Evolutionary conservation across 2,113 vertebrate species (phyloP).

Genomic region (Heteronetta atricapilla): DNA sequence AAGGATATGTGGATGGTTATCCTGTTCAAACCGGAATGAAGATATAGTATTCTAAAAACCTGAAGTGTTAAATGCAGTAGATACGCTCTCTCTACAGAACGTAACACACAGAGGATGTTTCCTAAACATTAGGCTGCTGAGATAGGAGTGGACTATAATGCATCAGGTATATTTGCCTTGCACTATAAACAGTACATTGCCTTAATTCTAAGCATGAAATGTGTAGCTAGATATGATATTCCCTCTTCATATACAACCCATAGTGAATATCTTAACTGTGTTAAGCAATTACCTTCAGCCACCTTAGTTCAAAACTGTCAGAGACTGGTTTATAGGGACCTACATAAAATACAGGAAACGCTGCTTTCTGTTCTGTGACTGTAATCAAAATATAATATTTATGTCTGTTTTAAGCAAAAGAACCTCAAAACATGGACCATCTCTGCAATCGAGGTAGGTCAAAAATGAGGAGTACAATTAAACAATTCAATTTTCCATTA

Average conservation of each 20-base stretch:
- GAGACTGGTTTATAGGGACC: background rate
- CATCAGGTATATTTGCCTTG: background rate
- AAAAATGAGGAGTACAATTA: background rate
- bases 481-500: background rate
- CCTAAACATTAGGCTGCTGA: background rate
- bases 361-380: background rate
- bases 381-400: background rate
- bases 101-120: background rate
- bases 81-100: background rate
- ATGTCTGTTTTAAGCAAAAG: background rate
- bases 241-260: background rate
- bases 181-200: background rate
- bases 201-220: background rate
- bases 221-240: background rate
- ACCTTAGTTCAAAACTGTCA: background rate
- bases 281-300: background rate
- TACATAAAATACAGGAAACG: background rate
- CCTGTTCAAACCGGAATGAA: background rate
- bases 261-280: background rate
- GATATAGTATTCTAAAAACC: background rate
- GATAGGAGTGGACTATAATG: background rate
- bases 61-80: background rate
- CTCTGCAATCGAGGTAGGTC: background rate
- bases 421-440: background rate
- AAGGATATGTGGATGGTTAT: background rate